phyloP scores from a whole-genome alignment of 2,888 invertebrate species.

The Philaethria dido region DNA sequence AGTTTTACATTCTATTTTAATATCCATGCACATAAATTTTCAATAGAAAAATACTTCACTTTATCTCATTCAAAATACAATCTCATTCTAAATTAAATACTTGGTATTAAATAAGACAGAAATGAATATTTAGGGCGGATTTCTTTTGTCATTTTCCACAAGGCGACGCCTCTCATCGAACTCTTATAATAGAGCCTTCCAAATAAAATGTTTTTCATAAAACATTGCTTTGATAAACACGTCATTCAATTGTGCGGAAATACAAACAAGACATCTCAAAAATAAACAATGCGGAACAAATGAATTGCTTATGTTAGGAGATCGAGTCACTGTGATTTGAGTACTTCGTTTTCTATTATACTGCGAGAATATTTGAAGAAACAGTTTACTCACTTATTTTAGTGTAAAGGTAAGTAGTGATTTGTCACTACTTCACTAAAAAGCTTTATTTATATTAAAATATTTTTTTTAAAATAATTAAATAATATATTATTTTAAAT shows the following conservation, averaged over 20 bases:
- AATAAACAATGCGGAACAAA: constrained; percentile 75
- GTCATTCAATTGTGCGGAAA: constrained; percentile 65
- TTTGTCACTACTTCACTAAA: no score
- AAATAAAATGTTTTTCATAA: constrained; percentile 57
- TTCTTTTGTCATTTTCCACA: constrained; percentile 54
- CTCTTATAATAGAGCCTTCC: constrained; percentile 55
- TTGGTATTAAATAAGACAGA: constrained; percentile 20
- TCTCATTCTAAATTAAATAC: constrained; percentile 25
- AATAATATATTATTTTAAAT: no score
- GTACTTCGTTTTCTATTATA: neutral
- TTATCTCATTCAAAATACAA: constrained; percentile 21
- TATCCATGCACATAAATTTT: neutral
- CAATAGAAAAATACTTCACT: neutral
- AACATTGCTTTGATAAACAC: constrained; percentile 66
- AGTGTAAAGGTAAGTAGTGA: neutral
- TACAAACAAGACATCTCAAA: constrained; percentile 67
- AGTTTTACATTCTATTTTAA: neutral
- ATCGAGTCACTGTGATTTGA: neutral
- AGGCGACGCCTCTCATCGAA: constrained; percentile 49
- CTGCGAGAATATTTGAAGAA: neutral
- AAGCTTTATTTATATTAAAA: no score
- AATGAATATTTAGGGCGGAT: constrained; percentile 23
- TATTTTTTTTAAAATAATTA: no score
- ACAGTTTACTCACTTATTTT: neutral
- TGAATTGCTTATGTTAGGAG: constrained; percentile 60